A percentile compares a stretch with the other conserved stretches of the same genome.
These are phyloP conservation scores for Lepidocolaptes lacrymiger DNA, from an alignment of 2,797 vertebrate species.

Conservation along the genomic window DNA sequence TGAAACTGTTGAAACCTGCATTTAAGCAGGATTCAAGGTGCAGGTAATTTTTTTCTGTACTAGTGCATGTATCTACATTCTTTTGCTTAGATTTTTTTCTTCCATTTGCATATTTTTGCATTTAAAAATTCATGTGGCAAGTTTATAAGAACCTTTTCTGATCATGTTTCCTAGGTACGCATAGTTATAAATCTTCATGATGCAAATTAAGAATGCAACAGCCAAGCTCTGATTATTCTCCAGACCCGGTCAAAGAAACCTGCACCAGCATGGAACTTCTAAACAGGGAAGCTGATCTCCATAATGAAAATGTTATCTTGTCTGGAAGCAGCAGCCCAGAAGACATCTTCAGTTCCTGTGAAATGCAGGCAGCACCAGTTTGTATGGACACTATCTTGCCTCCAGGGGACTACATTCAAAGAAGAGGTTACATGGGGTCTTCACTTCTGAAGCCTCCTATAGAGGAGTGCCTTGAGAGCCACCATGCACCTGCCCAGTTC, in stretches of 20 bases:
- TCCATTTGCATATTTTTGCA: background rate
- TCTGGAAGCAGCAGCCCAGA: background rate
- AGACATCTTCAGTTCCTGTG: background rate
- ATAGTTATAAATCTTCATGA: background rate
- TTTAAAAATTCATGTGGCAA: background rate
- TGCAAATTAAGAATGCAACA: slow-evolving; percentile 44
- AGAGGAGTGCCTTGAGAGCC: slow-evolving; percentile 42
- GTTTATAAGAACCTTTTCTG: background rate
- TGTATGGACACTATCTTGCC: background rate
- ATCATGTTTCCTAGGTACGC: background rate
- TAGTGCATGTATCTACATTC: background rate
- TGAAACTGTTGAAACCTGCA: background rate
- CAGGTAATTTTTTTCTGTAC: background rate
- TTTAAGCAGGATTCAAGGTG: background rate
- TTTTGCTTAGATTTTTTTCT: background rate
- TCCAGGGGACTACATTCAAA: background rate
- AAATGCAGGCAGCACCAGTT: background rate
- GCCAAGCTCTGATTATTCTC: background rate
- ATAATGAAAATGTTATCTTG: background rate
- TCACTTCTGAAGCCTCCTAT: background rate
- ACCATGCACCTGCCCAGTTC: slow-evolving; percentile 80
- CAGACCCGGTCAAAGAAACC: background rate
- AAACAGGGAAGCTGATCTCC: background rate
- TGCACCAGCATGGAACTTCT: background rate
- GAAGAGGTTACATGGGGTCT: background rate